Evolutionary conservation across 2,888 invertebrate genomes (phyloP), one percentile per base, ranked within the genome.

Genomic region (Cheilosia variabilis): DNA sequence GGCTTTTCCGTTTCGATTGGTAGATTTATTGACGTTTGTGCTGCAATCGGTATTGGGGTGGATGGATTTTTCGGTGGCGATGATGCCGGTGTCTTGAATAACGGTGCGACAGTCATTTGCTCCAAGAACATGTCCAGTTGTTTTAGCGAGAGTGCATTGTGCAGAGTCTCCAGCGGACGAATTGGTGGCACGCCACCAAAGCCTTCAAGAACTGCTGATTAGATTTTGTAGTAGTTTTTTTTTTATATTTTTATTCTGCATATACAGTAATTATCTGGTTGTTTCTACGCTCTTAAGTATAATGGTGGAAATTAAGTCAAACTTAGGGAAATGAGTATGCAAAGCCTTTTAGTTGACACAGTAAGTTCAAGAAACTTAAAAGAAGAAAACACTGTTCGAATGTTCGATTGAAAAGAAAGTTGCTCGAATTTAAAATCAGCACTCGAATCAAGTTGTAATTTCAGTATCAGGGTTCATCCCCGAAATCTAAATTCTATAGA

Each of bases 141-240:
- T 53, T 96, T 95, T 90, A 98, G 93, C 63, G 98, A 98, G 88
- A 99, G 93, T 60, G 98, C 97, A 93, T 99, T 99, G 94, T 99
- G 99, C 82, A 99, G 93, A 4, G 99, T 99, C 93, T 99, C 99
- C 92, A 99, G 93, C 1, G 99, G 98, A 41, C 99, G 95, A 89
- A 99, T 97, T 1, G 98, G 97, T 31, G 99, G 99, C 87, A 98
- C 98, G 77, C 97, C 97, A 83, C 97, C 97, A 92, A 97, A 97
- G 41, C 97, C 97, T 93, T 96, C 96, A 91, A 96, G 94, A 71
- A 96, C 96, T 93, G 93, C 92, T 86, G 81, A 87, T 87, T 81
- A 87, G 86, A 86, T 78, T 77, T 81, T 81, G 57, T 88, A 87
- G 72, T 78, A 72, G 52, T 57, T 72, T 73, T 79, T 19, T 65